Evolutionary conservation across 1,140 invertebrate genomes (phyloP).

Genomic region (Idris sp.): DNA sequence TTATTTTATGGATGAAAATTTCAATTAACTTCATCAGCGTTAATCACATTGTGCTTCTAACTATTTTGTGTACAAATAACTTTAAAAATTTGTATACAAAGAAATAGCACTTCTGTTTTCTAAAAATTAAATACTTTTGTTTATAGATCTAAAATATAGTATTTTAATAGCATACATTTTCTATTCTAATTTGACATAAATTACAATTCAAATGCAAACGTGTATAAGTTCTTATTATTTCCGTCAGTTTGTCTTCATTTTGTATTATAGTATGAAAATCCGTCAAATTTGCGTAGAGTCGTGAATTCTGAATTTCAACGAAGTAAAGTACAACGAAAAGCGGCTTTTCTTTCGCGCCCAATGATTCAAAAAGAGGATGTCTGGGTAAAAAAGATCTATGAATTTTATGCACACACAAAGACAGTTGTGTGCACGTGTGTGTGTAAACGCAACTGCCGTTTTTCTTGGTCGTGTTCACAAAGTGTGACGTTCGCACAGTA

Average conservation of each 20-base stretch:
- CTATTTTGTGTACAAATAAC: too few relatives aligned
- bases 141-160: too few relatives aligned
- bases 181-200: too few relatives aligned
- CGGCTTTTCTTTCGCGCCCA: constrained; percentile 35
- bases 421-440: not conserved
- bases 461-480: constrained; percentile 62
- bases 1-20: constrained; percentile 2
- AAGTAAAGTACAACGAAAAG: constrained; percentile 46
- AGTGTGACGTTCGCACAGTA: constrained; percentile 74
- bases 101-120: too few relatives aligned
- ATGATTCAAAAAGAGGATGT: constrained; percentile 30
- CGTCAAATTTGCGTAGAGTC: constrained; percentile 25
- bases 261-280: constrained; percentile 29
- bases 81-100: too few relatives aligned
- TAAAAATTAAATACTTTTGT: too few relatives aligned
- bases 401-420: constrained; percentile 22
- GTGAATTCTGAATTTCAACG: constrained; percentile 25
- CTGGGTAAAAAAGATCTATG: constrained; percentile 23
- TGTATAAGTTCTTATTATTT: constrained; percentile 16
- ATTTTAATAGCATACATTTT: too few relatives aligned
- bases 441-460: constrained; percentile 7
- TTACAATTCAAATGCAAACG: not conserved
- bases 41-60: not conserved
- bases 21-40: constrained; percentile 18
- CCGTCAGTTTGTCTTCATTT: constrained; percentile 6